These are phyloP conservation scores for Campopleginae sp. DNA, from an alignment of 2,888 invertebrate genomes.

Conservation along the genomic window DNA sequence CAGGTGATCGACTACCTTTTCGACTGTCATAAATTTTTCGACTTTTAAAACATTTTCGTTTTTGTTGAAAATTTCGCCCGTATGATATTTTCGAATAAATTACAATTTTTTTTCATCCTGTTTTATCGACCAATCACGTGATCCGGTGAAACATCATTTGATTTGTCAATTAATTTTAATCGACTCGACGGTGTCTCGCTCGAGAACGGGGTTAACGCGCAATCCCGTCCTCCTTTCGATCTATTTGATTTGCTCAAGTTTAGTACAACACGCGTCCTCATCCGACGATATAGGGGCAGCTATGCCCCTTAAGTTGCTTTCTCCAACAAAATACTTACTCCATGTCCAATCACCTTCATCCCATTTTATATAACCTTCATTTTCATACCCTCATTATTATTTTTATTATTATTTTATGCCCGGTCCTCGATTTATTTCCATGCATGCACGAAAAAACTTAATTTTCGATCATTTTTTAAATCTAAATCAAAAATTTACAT, in stretches of 20 bases:
- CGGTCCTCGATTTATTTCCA: background rate
- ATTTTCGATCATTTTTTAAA: background rate
- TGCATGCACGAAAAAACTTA: background rate
- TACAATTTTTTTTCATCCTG: background rate
- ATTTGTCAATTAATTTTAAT: slow-evolving; percentile 28
- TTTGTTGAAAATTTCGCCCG: background rate
- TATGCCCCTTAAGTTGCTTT: slow-evolving; percentile 13
- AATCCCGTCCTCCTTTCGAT: slow-evolving; percentile 54
- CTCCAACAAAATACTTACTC: background rate
- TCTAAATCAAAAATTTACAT: no score
- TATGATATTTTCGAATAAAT: background rate
- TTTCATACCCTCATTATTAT: background rate
- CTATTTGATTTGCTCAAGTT: slow-evolving; percentile 43
- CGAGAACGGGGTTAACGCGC: slow-evolving; percentile 49
- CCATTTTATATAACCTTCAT: background rate
- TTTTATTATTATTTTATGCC: background rate
- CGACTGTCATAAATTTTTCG: background rate
- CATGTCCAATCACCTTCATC: background rate
- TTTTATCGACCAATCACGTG: background rate
- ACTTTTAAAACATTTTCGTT: background rate
- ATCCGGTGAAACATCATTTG: background rate
- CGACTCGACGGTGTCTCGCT: background rate
- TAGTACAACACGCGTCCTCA: background rate
- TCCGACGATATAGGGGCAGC: slow-evolving; percentile 48
- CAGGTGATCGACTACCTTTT: slow-evolving; percentile 47